Base-by-base conservation (phyloP, 2,113 vertebrate species). In the Labeo catla region DNA sequence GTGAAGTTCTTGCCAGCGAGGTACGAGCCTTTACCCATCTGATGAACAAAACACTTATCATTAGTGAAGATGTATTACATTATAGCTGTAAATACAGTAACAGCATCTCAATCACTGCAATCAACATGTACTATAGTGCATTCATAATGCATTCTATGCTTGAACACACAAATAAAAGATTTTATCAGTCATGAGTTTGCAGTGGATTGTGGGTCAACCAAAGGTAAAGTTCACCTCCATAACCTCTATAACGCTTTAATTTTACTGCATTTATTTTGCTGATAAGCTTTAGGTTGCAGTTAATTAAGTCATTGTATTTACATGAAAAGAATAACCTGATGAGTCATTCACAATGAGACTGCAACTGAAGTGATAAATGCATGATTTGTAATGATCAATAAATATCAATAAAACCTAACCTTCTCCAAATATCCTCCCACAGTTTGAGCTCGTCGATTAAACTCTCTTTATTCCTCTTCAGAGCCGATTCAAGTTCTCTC, bases 381-480 rank as follows among this genome's bases (percentile, higher is more conserved):
- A 59, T 59, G 0, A n/a, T n/a, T 21, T 57, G 19, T 61, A 61
- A 61, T 54, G 12, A 16, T 57, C 39, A 57, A 57, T 57, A 57
- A 21, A 19, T 23, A 63, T 23, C n/a, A 63, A n/a, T 15, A 9
- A 34, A 36, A 36, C 28, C 6, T 3, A 86, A 94, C 94, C 92
- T 93, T 92, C 72, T 88, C 4, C 83, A 95, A n/a, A 87, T 96
- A 92, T 19, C 88, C 59, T 96, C 94, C 95, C 95, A 96, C 39
- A 95, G 79, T 49, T 91, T 88, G 39, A 95, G 0, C 76, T 96
- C 95, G 1, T 47, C 6, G 0, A 0, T 49, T 72, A 95, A 81
- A 2, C 45, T 76, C 36, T 94, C 92, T 21, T 3, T 84, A 86
- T 94, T 91, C 80, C 95, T 92, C 85, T 93, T 66, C 34, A 92